Evolutionary conservation across 2,797 vertebrate genomes (phyloP), one percentile per base, ranked within the genome.

Genomic region (Lagodon rhomboides): DNA sequence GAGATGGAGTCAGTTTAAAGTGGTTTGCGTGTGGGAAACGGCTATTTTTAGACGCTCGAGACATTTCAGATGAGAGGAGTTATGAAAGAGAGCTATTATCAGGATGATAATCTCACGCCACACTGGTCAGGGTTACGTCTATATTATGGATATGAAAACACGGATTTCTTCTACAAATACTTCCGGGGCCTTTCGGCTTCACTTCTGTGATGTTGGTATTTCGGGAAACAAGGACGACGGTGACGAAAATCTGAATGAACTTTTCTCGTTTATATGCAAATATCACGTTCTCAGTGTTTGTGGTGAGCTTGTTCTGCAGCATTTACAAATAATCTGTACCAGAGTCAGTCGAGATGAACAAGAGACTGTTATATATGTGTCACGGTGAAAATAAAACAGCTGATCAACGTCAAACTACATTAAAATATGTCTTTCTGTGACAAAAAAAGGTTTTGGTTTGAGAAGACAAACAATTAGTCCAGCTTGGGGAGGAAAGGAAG

Each of bases 21-120:
- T 17, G 2, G 41, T 68, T 11, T 55, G 64, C 63, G 59, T 68
- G 75, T 83, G 68, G 53, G 58, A 77, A 64, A 53, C 11, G 5
- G 23, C 54, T 91, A 90, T 91, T 89, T 91, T 87, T 87, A 81
- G 70, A 77, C 34, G 67, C 64, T 69, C 53, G 55, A 79, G 73
- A 82, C 44, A 27, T 15, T 55, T 61, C 73, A 49, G 82, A 89
- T 60, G 67, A 70, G 70, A 80, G 46, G 44, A 68, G 55, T 50
- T 54, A 63, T 3, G 22, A 78, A 64, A 73, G 62, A 79, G 41
- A 69, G 65, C 65, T 58, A 79, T 79, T 68, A 70, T 60, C 72
- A 60, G 60, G n/a, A 7, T 61, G 46, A 68, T 69, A 11, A 72
- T 73, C 75, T 72, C 38, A 58, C 38, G 54, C 53, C 77, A 68